phyloP scores from a whole-genome alignment of 2,797 vertebrate genomes.

The Sus cebifrons region DNA sequence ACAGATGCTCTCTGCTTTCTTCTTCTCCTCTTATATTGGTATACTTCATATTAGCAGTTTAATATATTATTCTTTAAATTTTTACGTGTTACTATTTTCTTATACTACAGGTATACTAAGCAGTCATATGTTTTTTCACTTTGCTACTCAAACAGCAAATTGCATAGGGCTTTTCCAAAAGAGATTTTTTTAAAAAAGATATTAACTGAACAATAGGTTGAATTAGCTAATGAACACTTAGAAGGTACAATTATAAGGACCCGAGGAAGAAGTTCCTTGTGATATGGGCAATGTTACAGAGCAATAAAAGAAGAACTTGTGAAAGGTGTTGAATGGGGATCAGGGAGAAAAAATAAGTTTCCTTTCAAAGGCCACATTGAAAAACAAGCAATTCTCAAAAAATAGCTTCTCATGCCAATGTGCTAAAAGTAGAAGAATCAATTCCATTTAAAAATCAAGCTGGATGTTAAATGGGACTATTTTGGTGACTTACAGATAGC shows the following conservation, averaged over 20 bases:
- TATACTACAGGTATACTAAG: background rate
- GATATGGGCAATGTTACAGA: constrained; percentile 16
- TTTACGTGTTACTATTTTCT: background rate
- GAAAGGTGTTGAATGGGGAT: background rate
- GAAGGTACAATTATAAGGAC: background rate
- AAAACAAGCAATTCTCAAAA: constrained; percentile 24
- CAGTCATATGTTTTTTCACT: background rate
- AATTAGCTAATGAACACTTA: constrained; percentile 47
- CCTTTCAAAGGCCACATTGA: constrained; percentile 19
- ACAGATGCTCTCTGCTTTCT: background rate
- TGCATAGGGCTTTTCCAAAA: background rate
- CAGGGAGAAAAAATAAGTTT: constrained; percentile 12
- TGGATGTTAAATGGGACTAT: constrained; percentile 52
- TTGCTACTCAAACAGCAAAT: constrained; percentile 43
- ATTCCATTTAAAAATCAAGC: background rate
- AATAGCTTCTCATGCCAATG: background rate
- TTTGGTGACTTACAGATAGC: background rate
- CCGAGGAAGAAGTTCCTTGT: constrained; percentile 21
- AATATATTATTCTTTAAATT: background rate
- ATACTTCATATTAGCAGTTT: background rate
- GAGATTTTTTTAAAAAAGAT: background rate
- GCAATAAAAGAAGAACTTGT: constrained; percentile 3
- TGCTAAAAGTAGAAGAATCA: constrained; percentile 30
- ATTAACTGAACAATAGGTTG: background rate
- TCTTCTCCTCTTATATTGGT: background rate